These are phyloP conservation scores for Cryptus viduatorius DNA, from an alignment of 2,888 invertebrate species.

Conservation along the genomic window DNA sequence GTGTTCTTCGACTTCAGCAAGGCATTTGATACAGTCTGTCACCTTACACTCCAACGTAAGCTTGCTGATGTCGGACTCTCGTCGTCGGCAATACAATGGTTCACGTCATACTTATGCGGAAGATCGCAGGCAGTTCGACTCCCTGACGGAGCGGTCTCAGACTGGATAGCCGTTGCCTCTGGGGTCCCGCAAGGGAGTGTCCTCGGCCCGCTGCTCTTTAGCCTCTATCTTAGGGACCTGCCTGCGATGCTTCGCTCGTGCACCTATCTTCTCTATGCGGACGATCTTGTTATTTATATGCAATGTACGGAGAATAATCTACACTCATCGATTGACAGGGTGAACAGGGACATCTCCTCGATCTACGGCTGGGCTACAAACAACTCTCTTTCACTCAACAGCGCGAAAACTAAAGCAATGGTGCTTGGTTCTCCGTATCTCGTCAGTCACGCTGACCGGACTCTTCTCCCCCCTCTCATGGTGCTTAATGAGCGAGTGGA, in stretches of 20 bases:
- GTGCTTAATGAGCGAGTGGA: too few species aligned
- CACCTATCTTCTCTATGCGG: constrained; percentile 1
- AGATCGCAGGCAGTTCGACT: neutral
- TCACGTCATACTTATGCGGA: neutral
- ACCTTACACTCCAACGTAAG: neutral
- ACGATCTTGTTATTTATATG: constrained; percentile 30
- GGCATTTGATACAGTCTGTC: too few species aligned
- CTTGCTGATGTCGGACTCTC: neutral
- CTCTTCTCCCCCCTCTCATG: too few species aligned
- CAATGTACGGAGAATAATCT: neutral
- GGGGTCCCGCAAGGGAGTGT: too few species aligned
- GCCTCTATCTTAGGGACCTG: neutral
- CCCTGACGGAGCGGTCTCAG: too few species aligned
- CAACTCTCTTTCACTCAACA: neutral
- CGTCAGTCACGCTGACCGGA: too few species aligned
- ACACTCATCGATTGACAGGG: neutral
- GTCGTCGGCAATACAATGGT: too few species aligned
- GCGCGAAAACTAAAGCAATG: constrained; percentile 32
- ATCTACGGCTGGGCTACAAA: neutral
- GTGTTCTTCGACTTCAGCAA: constrained; percentile 64
- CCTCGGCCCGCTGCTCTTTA: too few species aligned
- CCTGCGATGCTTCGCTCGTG: neutral
- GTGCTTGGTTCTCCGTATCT: neutral
- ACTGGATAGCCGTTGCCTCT: too few species aligned
- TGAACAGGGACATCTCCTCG: constrained; percentile 10